Evolutionary conservation across 2,888 invertebrate species (phyloP).

Genomic region (Pachydiplax longipennis): DNA sequence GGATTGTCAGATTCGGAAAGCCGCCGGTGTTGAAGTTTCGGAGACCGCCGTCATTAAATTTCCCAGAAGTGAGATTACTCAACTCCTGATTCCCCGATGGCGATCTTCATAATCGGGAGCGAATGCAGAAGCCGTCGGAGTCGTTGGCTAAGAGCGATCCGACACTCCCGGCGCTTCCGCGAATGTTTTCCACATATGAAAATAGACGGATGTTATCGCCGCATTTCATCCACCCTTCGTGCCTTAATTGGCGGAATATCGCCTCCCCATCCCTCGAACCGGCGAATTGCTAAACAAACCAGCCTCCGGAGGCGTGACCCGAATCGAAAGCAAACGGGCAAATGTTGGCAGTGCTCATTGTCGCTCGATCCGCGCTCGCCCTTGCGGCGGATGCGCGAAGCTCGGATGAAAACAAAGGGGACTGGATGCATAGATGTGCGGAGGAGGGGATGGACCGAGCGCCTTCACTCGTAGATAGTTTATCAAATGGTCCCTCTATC

Average conservation of each 20-base stretch:
- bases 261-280: not conserved
- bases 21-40: no score
- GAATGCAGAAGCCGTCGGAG: no score
- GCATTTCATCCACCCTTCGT: not conserved
- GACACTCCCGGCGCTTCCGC: not conserved
- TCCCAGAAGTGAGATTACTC: no score
- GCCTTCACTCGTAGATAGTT: not conserved
- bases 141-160: no score
- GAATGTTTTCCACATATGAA: not conserved
- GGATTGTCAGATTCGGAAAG: not conserved
- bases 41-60: no score
- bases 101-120: no score
- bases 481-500: not conserved
- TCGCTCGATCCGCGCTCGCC: not conserved
- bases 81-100: no score
- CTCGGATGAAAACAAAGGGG: conserved; percentile 31
- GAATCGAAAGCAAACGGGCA: not conserved
- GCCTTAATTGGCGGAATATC: not conserved
- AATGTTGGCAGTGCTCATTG: not conserved
- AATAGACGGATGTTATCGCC: not conserved
- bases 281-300: not conserved
- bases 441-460: not conserved
- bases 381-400: not conserved
- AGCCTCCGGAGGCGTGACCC: not conserved
- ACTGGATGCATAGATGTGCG: not conserved